Percentiles rank a stretch among this genome's conserved stretches.
Evolutionary conservation across 2,888 invertebrate species (phyloP).

Genomic region (Agrotis puta): DNA sequence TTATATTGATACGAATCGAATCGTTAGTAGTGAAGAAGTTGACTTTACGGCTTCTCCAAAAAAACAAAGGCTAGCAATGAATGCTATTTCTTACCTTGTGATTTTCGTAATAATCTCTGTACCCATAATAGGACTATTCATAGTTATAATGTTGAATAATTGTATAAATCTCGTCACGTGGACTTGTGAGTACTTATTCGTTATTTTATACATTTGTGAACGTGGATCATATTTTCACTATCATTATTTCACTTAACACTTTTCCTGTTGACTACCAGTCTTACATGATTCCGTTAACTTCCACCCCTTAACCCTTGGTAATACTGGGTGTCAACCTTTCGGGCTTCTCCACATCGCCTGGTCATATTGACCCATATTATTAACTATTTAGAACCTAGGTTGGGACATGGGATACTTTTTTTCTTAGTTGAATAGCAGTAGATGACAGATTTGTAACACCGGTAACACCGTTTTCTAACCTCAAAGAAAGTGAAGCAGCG

Average conservation of each 20-base stretch:
- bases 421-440: too few relatives aligned
- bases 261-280: too few relatives aligned
- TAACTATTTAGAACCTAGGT: too few relatives aligned
- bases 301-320: too few relatives aligned
- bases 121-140: neutral
- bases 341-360: neutral
- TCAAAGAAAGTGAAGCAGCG: too few relatives aligned
- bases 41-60: neutral
- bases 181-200: slow-evolving; percentile 10
- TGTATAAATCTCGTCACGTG: neutral
- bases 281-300: too few relatives aligned
- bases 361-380: neutral
- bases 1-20: neutral
- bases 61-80: neutral
- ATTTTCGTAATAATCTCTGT: neutral
- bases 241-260: too few relatives aligned
- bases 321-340: too few relatives aligned
- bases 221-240: too few relatives aligned
- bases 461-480: neutral
- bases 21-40: slow-evolving; percentile 13
- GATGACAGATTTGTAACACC: too few relatives aligned
- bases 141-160: slow-evolving; percentile 9
- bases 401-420: neutral
- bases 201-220: too few relatives aligned
- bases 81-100: neutral